Conservation (phyloP, 1,140 invertebrate species). For the Brachionus asplanchnoidis region DNA sequence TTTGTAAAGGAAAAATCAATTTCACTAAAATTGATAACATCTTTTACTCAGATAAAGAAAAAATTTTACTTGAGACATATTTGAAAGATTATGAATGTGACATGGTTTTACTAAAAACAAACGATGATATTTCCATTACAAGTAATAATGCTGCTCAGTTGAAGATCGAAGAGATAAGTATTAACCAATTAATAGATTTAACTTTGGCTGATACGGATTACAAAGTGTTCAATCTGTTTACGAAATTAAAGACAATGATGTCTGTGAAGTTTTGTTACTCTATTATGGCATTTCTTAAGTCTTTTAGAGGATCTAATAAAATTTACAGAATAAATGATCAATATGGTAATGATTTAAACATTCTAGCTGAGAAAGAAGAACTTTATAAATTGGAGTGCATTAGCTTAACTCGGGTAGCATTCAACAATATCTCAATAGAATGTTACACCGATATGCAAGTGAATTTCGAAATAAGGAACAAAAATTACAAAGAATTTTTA, state of each 20-base stretch:
- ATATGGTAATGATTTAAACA: background rate
- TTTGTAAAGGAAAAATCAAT: too few species aligned
- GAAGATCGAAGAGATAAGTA: conserved; percentile 43
- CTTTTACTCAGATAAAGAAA: too few species aligned
- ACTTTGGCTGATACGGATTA: conserved; percentile 48
- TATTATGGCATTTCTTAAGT: too few species aligned
- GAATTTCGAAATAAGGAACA: background rate
- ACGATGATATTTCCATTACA: too few species aligned
- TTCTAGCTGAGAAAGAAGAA: background rate
- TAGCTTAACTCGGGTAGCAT: background rate
- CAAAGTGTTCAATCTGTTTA: conserved; percentile 42
- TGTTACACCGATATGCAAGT: background rate
- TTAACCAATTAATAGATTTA: conserved; percentile 45
- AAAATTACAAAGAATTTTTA: background rate
- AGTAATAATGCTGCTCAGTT: background rate
- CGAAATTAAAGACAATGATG: background rate
- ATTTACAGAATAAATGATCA: background rate
- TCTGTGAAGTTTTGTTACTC: too few species aligned
- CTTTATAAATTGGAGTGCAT: background rate
- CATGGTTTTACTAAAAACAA: too few species aligned
- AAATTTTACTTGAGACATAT: too few species aligned
- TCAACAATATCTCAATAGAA: background rate
- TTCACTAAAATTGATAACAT: too few species aligned
- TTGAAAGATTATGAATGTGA: too few species aligned
- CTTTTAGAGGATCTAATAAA: background rate